phyloP scores from a whole-genome alignment of 2,797 vertebrate species.

The Thripadectes ignobilis region DNA sequence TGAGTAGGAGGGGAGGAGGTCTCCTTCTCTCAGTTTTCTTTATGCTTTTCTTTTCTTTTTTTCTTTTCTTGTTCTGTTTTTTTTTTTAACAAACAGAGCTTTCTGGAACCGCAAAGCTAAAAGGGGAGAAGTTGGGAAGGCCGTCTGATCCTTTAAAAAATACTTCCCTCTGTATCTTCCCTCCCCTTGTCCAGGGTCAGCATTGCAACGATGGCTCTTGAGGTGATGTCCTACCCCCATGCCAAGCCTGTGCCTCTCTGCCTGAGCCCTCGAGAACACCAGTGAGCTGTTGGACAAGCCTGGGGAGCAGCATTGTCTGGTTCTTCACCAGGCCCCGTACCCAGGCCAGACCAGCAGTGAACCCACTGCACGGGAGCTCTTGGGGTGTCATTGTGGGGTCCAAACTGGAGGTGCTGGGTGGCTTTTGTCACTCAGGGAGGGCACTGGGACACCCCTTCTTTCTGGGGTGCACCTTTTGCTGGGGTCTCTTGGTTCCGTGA shows the following conservation, averaged over 20 bases:
- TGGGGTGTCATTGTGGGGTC: not conserved
- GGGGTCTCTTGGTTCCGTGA: not conserved
- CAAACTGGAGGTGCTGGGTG: not conserved
- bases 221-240: not conserved
- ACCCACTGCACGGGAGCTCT: not conserved
- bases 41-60: not conserved
- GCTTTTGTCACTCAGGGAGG: accelerated
- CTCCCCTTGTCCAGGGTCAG: not conserved
- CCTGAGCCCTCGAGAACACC: not conserved
- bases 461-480: not conserved
- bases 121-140: not conserved
- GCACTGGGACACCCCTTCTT: accelerated
- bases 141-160: not conserved
- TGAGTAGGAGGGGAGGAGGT: not conserved
- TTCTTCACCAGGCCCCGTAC: not conserved
- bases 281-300: not conserved
- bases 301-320: not conserved
- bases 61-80: not conserved
- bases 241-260: not conserved
- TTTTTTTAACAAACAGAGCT: not conserved
- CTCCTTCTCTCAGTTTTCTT: constrained; percentile 18
- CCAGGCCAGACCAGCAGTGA: not conserved
- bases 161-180: not conserved
- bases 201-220: not conserved
- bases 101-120: constrained; percentile 4